Evolutionary conservation across 2,113 vertebrate species (phyloP).

Genomic region (Plotosus lineatus): DNA sequence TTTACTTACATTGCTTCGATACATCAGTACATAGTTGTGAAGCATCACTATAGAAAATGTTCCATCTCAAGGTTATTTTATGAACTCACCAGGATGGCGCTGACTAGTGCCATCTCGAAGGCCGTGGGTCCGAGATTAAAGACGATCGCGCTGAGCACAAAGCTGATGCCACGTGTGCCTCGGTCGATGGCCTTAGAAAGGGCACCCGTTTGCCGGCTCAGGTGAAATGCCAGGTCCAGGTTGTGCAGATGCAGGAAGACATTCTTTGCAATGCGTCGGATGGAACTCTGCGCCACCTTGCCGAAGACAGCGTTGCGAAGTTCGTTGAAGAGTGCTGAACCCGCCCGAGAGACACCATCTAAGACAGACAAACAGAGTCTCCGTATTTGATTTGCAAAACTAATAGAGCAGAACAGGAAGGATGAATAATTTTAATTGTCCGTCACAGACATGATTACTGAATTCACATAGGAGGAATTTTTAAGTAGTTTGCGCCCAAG

Average conservation of each 20-base stretch:
- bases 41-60: too few species aligned
- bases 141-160: constrained; percentile 91
- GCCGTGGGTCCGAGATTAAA: constrained; percentile 97
- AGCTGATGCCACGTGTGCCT: constrained; percentile 95
- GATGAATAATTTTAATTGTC: neutral
- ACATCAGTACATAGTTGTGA: too few species aligned
- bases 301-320: constrained; percentile 94
- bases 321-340: constrained; percentile 92
- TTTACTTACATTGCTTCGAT: too few species aligned
- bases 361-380: constrained; percentile 48
- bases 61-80: neutral
- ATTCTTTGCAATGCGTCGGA: constrained; percentile 92
- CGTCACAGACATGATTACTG: neutral
- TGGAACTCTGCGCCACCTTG: constrained; percentile 96
- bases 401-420: neutral
- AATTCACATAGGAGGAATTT: neutral
- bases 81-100: constrained; percentile 85
- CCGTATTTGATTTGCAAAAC: neutral
- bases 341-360: constrained; percentile 90
- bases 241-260: constrained; percentile 97
- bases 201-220: constrained; percentile 94
- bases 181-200: constrained; percentile 97
- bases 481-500: neutral
- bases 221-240: constrained; percentile 91
- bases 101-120: constrained; percentile 93